Evolutionary conservation across 2,797 vertebrate genomes (phyloP).

Genomic region (Tapera naevia): DNA sequence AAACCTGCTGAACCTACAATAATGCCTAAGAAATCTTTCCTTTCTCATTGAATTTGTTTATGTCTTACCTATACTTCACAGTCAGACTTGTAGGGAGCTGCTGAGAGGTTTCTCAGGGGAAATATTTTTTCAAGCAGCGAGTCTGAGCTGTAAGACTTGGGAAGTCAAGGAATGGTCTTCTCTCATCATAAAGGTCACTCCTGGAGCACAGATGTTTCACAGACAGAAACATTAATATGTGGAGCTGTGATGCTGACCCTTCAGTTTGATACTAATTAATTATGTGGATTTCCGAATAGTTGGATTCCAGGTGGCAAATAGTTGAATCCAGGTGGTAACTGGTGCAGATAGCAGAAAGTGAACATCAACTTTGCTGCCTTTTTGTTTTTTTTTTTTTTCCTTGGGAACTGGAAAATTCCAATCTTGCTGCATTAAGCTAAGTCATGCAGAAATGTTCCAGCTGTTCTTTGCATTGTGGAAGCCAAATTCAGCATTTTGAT

Average conservation of each 20-base stretch:
- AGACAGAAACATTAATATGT: neutral
- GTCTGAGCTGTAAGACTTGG: neutral
- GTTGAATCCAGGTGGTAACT: constrained; percentile 36
- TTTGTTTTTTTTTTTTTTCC: constrained; percentile 21
- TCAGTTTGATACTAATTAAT: neutral
- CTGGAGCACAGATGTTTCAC: neutral
- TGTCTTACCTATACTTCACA: neutral
- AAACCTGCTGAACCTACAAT: neutral
- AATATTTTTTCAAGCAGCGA: neutral
- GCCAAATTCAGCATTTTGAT: constrained; percentile 55
- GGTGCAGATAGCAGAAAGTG: constrained; percentile 40
- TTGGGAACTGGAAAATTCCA: constrained; percentile 68
- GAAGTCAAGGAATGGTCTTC: neutral
- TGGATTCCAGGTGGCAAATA: constrained; percentile 21
- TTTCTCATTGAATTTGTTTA: neutral
- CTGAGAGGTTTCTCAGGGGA: neutral
- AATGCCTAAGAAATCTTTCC: neutral
- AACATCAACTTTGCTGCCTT: constrained; percentile 33
- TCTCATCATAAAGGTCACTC: neutral
- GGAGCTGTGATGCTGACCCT: neutral
- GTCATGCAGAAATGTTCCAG: constrained; percentile 74
- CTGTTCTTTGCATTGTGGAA: constrained; percentile 63
- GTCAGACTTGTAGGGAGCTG: neutral
- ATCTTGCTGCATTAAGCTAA: constrained; percentile 66
- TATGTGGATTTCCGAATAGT: constrained; percentile 1